Evolutionary conservation across 2,797 vertebrate species (phyloP).

Genomic region (Characodon lateralis): DNA sequence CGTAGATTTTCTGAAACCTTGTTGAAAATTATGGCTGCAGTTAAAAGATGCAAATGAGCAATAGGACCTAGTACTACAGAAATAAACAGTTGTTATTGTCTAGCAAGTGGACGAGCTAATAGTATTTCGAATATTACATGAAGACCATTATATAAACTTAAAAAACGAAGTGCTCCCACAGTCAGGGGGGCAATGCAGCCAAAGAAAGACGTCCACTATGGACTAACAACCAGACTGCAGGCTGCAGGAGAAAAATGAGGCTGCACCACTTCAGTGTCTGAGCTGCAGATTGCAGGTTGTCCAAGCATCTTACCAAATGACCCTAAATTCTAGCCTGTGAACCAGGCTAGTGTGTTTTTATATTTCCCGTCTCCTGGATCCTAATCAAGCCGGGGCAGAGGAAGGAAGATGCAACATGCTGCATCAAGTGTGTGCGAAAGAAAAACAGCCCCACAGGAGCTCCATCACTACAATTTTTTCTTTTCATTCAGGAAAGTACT

Average conservation of each 20-base stretch:
- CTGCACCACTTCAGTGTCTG: slow-evolving; percentile 40
- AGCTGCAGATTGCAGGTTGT: slow-evolving; percentile 43
- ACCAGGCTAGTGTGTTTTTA: slow-evolving; percentile 36
- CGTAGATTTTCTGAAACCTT: too few species aligned
- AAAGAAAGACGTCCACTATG: slow-evolving; percentile 43
- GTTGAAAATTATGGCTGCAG: neutral
- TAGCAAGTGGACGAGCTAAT: neutral
- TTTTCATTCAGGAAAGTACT: slow-evolving; percentile 82
- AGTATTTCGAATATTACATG: neutral
- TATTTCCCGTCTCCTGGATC: slow-evolving; percentile 32
- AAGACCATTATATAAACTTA: neutral
- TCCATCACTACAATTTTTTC: slow-evolving; percentile 75
- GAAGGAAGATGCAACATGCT: slow-evolving; percentile 54
- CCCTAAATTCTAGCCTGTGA: slow-evolving; percentile 60
- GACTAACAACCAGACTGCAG: slow-evolving; percentile 36
- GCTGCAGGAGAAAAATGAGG: slow-evolving; percentile 35
- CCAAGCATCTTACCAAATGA: slow-evolving; percentile 54
- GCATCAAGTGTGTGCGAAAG: slow-evolving; percentile 56
- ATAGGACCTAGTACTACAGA: neutral
- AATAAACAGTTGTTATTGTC: neutral
- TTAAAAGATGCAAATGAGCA: neutral
- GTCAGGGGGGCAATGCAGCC: slow-evolving; percentile 9
- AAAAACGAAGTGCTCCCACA: neutral
- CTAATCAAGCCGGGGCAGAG: slow-evolving; percentile 31
- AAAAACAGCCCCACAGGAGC: slow-evolving; percentile 64